Evolutionary conservation across 2,888 invertebrate genomes (phyloP), one percentile per base, ranked within the genome.

Genomic region (Mesochorus sp.): DNA sequence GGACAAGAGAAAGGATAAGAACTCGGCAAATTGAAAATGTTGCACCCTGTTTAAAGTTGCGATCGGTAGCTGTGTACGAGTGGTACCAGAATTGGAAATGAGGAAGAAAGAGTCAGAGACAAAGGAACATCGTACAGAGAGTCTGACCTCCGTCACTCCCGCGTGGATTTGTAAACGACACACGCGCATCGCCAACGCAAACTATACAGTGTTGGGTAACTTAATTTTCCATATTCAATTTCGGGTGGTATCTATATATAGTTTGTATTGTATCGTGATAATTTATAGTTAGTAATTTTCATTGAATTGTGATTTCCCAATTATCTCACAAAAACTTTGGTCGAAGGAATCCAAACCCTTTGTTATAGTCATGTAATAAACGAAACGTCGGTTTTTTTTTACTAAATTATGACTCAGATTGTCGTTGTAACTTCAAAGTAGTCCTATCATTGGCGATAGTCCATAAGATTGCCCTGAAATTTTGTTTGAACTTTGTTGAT

Each of bases 21-120:
- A 64, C 53, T 80, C 76, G 74, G 82, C 73, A 82, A 83, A 85
- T 84, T 85, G 85, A 83, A 84, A 85, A 83, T 82, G 82, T 82
- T 84, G 74, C 74, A 62, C 70, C 78, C 74, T 77, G 77, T 79
- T 76, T 81, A 82, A 81, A 82, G 80, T 81, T 79, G 78, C 66
- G 76, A 82, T 84, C 81, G 80, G 67, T 53, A 62, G 70, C 59
- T 71, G 73, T 78, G 74, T 74, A 47, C 57, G 37, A 47, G n/a
- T 37, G 37, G 31, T 66, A 47, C 21, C 51, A 10, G 57, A 39
- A 64, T 51, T 21, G 51, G 10, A 19, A 51, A 59, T 8, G 34
- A 19, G 5, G 19, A 42, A 73, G 68, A 77, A 44, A 78, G 79
- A 82, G 82, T 81, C 81, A 80, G 49, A 53, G 28, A 51, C 51